Evolutionary conservation across 2,113 vertebrate species (phyloP).

Genomic region (Isurus oxyrinchus): DNA sequence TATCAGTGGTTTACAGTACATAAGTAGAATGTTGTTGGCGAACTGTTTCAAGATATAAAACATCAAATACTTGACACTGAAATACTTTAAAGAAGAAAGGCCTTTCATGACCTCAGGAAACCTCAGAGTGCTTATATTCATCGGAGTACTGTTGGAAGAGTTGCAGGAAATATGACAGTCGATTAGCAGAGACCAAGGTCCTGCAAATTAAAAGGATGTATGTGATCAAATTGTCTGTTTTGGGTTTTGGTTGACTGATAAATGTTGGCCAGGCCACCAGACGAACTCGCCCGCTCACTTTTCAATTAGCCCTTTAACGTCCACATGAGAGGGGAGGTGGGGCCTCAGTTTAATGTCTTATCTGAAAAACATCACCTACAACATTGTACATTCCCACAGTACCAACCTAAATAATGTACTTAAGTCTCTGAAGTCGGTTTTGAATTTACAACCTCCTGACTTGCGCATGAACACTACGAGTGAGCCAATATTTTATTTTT

Average conservation of each 20-base stretch:
- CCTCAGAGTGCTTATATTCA: not conserved
- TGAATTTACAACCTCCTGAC: not conserved
- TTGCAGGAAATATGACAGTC: not conserved
- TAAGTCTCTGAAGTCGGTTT: not conserved
- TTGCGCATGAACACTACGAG: not conserved
- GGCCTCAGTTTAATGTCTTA: not conserved
- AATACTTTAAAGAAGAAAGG: not conserved
- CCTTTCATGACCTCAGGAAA: not conserved
- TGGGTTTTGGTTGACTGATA: not conserved
- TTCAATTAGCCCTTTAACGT: not conserved
- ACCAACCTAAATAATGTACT: not conserved
- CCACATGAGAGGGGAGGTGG: not conserved
- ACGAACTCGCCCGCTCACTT: not conserved
- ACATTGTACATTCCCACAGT: not conserved
- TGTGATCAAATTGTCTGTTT: not conserved
- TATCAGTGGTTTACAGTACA: not conserved
- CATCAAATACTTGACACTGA: not conserved
- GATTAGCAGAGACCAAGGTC: not conserved
- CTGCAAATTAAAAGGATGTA: not conserved
- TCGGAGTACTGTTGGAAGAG: not conserved
- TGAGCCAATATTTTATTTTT: not conserved
- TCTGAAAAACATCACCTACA: not conserved
- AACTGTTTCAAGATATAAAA: not conserved
- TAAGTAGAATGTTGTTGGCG: not conserved
- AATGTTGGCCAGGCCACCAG: not conserved